Percentiles rank a stretch among this genome's conserved stretches.
Evolutionary conservation across 2,113 vertebrate species (phyloP).

Genomic region (Macquaria ambigua): DNA sequence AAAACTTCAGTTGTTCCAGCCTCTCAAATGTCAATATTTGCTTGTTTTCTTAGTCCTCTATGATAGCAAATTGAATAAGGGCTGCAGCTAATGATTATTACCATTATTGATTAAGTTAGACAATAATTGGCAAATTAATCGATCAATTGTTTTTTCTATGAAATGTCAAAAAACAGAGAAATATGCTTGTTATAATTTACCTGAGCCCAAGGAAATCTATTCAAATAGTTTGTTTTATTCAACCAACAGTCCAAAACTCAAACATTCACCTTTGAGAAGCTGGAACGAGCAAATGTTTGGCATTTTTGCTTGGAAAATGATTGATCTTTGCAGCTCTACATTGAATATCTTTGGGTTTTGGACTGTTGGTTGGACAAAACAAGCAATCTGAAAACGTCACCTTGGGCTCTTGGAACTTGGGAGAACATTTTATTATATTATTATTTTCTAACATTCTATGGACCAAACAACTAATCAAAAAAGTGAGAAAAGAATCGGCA

Average conservation of each 20-base stretch:
- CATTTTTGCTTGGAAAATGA: not conserved
- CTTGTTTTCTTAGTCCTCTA: not conserved
- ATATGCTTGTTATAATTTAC: not conserved
- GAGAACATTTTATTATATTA: not conserved
- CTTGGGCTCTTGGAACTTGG: not conserved
- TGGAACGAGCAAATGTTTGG: too few species aligned
- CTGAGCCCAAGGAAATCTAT: not conserved
- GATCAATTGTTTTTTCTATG: not conserved
- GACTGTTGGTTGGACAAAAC: not conserved
- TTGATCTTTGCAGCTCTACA: not conserved
- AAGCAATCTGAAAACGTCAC: not conserved
- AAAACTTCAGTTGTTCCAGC: not conserved
- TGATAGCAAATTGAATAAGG: not conserved
- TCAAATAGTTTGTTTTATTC: not conserved
- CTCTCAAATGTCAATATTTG: not conserved
- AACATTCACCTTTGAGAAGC: not conserved
- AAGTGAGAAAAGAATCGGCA: not conserved
- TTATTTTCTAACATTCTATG: not conserved
- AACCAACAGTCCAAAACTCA: not conserved
- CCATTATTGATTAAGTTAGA: not conserved
- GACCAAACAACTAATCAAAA: not conserved
- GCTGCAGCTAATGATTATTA: not conserved
- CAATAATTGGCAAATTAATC: not conserved
- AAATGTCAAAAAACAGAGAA: not conserved
- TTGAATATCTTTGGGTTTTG: not conserved